Base-by-base conservation (phyloP, 2,797 vertebrate species). In the Clarias platycephalus region DNA sequence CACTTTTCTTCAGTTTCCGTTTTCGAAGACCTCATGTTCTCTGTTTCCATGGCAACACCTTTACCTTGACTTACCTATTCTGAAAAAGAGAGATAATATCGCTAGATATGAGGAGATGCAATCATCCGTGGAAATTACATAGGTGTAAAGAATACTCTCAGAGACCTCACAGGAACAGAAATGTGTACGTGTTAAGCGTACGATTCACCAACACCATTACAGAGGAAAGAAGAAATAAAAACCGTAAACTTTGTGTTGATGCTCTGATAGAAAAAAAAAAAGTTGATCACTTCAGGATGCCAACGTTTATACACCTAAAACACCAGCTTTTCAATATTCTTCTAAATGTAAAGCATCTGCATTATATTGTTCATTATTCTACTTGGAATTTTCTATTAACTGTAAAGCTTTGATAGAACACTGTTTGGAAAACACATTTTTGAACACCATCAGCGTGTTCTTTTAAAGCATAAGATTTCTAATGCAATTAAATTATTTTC, bases 31-130 rank as follows among this genome's bases (percentile, higher is more conserved):
- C 57, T 20, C 28, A 31, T 28, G 20, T 34, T 34, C 53, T 60
- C 75, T n/a, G 75, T 78, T 84, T 84, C 83, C 76, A 84, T 80
- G 62, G 78, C 83, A 80, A 84, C 83, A 49, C 28, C 28, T 70
- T 82, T 74, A 82, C 71, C 80, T 76, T 68, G 80, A 68, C 70
- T 66, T 66, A 79, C 75, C 57, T 70, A 55, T 68, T 77, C 66
- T 70, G 28, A 49, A 37, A 79, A 78, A 71, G 55, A 31, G 49
- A 53, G 83, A 79, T 75, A 78, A 55, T 70, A 67, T 84, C 67
- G 63, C 70, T 31, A 53, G 37, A 24, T 55, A 63, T 62, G 57
- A 40, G 31, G 57, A 62, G 57, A 78, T 78, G 31, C 5, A 60
- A 78, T 78, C 75, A 8, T 62, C 57, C 40, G 75, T 78, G 75